phyloP scores from a whole-genome alignment of 2,113 vertebrate species.

The human (Homo sapiens) region DNA sequence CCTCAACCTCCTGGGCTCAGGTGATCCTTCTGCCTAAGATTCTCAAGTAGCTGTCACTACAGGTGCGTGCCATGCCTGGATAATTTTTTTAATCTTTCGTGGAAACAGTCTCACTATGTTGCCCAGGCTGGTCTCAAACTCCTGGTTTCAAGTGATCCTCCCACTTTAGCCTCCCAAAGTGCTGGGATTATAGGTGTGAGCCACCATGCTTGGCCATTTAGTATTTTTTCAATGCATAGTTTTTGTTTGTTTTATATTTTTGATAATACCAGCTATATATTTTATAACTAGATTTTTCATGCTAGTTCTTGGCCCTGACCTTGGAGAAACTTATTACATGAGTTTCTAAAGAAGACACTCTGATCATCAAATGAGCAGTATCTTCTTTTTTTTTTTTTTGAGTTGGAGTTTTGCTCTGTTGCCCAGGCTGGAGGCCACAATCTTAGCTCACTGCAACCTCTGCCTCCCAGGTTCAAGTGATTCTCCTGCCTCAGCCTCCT shows the following conservation, averaged over 20 bases:
- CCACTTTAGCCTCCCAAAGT: not conserved
- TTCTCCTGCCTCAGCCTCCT: no score
- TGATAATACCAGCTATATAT: not conserved
- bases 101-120: not conserved
- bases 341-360: not conserved
- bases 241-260: conserved; percentile 23
- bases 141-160: not conserved
- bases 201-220: not conserved
- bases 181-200: not conserved
- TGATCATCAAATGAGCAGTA: no score
- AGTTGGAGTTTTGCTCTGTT: no score
- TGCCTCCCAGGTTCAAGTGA: no score
- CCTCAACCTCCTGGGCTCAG: not conserved
- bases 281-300: not conserved
- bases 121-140: not conserved
- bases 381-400: no score
- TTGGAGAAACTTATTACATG: not conserved
- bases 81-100: not conserved
- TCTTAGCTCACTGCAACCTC: no score
- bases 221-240: not conserved
- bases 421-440: no score
- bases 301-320: not conserved
- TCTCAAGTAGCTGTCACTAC: not conserved
- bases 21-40: not conserved
- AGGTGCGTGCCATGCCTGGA: not conserved